Base-by-base conservation (phyloP, 2,888 invertebrate genomes). In the Griposia aprilina region DNA sequence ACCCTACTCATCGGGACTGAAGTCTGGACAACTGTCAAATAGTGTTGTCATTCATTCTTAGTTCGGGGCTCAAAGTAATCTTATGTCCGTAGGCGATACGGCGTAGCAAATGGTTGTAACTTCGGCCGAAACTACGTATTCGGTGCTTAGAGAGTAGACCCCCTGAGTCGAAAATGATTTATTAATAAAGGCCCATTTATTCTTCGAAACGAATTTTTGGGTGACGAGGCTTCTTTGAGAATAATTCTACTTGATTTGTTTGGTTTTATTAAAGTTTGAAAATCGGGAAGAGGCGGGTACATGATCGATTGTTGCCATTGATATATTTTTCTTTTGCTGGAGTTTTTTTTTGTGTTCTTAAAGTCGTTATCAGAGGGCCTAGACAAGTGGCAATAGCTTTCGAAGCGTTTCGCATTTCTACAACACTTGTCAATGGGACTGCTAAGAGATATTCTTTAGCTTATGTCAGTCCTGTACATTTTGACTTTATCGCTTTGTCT, bases 111-210 rank as follows among this genome's bases (percentile, higher is more conserved):
- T 3, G 30, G 2, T 3, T 3, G 30, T 36, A 36, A 36, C 30
- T 36, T 36, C 30, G 3, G 3, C 30, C 30, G 30, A 36, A 36
- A 36, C 30, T 36, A 36, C 30, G 30, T 2, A 36, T 36, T 36
- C 3, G 2, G 30, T 36, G 30, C 30, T 36, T 36, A 36, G 30
- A 36, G 30, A 36, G 30, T 36, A 36, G 30, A 36, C 30, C 30
- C 30, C 30, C 30, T 41, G 85, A 84, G 57, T 72, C 55, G 72
- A 83, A 80, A 84, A 83, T 80, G 71, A 72, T 84, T 78, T 85
- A 88, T 87, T 81, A 85, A 88, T 90, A 81, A 81, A 79, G 86
- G 84, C 76, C 79, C 80, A 87, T 86, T 76, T 87, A 86, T 85
- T 75, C 73, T 82, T 68, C n/a, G 72, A 60, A 79, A 72, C 71